Conservation (phyloP, 2,113 vertebrate species). For the Nycticorax nycticorax region DNA sequence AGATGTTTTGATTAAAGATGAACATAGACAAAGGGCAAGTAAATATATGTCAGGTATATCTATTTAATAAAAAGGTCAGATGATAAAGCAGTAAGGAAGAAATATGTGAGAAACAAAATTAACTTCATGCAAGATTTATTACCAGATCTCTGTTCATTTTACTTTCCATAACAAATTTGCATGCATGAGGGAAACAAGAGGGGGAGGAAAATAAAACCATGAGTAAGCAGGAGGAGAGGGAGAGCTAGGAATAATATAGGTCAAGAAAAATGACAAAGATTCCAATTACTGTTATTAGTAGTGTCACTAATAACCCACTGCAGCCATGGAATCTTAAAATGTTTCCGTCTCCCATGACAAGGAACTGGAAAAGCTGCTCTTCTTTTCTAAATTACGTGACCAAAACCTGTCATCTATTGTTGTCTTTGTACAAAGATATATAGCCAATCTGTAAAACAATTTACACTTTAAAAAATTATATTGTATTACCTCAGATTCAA, state of each 20-base stretch:
- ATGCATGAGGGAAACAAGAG: neutral
- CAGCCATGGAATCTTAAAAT: neutral
- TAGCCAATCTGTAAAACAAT: neutral
- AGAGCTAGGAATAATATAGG: neutral
- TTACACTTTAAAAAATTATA: constrained; percentile 6
- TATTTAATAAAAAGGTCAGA: neutral
- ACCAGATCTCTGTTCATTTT: neutral
- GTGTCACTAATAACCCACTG: neutral
- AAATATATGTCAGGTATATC: neutral
- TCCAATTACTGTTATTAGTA: neutral
- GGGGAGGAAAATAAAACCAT: neutral
- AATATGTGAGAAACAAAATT: neutral
- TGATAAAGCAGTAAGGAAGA: neutral
- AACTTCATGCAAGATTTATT: neutral
- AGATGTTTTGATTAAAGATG: neutral
- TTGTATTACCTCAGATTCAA: neutral
- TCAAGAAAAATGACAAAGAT: neutral
- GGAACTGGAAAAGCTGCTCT: neutral
- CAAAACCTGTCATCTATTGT: neutral
- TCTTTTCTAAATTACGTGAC: neutral
- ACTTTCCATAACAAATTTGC: neutral
- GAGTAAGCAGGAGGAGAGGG: neutral
- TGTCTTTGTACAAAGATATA: neutral
- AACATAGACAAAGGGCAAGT: neutral
- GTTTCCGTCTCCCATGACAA: neutral